phyloP scores from a whole-genome alignment of 1,140 invertebrate genomes.

The Drosophila teissieri region DNA sequence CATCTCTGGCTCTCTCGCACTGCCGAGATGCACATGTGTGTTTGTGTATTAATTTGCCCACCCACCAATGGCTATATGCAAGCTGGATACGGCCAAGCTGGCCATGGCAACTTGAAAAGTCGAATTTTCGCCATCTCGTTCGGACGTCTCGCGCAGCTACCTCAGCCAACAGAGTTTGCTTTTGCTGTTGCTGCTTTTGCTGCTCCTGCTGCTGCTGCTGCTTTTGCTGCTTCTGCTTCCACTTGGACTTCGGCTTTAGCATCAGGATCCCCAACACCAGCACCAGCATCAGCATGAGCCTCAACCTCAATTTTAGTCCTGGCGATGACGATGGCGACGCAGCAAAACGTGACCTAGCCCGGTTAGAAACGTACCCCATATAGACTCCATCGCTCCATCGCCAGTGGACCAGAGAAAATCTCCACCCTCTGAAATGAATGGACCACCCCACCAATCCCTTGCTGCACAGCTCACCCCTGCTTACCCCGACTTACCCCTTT shows the following conservation, averaged over 20 bases:
- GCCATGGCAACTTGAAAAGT: conserved; percentile 77
- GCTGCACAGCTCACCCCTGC: conserved; percentile 1
- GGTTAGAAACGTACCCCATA: conserved; percentile 75
- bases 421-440: conserved; percentile 15
- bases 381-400: conserved; percentile 66
- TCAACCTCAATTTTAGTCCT: conserved; percentile 52
- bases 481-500: background rate
- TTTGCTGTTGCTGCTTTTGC: background rate
- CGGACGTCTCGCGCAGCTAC: conserved; percentile 68
- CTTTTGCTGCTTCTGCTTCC: conserved; percentile 38
- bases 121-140: conserved; percentile 76
- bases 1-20: conserved; percentile 45
- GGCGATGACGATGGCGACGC: conserved; percentile 57
- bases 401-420: conserved; percentile 67
- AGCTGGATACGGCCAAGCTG: conserved; percentile 60
- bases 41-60: conserved; percentile 80
- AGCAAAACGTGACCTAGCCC: conserved; percentile 80
- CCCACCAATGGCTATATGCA: conserved; percentile 65
- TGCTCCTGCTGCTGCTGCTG: conserved; percentile 13
- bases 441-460: background rate
- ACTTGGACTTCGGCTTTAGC: conserved; percentile 54
- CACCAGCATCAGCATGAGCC: conserved; percentile 21
- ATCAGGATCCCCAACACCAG: conserved; percentile 8
- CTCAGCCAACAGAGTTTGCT: conserved; percentile 43
- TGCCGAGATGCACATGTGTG: conserved; percentile 65